A percentile compares a stretch with the other conserved stretches of the same genome.
Evolutionary conservation across 2,888 invertebrate species (phyloP).

Genomic region (Leptinotarsa peninsularis): DNA sequence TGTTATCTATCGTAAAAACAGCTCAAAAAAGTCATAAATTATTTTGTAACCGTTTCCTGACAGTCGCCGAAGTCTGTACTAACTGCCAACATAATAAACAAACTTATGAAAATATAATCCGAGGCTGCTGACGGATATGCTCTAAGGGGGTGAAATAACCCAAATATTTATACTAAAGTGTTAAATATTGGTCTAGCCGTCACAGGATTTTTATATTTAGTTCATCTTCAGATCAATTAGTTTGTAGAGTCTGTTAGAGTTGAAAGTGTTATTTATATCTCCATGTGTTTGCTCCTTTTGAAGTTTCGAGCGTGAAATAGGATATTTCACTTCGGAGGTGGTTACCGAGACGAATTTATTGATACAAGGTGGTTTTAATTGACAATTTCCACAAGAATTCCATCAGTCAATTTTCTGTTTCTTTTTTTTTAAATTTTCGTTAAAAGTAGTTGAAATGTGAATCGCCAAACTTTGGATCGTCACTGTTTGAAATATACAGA

Average conservation of each 20-base stretch:
- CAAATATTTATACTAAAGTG: constrained; percentile 38
- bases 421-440: no score
- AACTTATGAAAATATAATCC: constrained; percentile 33
- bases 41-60: constrained; percentile 17
- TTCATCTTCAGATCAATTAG: constrained; percentile 29
- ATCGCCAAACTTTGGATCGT: no score
- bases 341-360: constrained; percentile 8
- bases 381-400: not conserved
- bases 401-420: no score
- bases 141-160: constrained; percentile 32
- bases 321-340: constrained; percentile 11
- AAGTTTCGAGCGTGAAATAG: constrained; percentile 18
- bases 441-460: no score
- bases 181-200: constrained; percentile 37
- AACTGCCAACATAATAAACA: constrained; percentile 33
- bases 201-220: constrained; percentile 29
- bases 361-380: not conserved
- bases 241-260: constrained; percentile 24
- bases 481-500: no score
- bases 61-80: constrained; percentile 13
- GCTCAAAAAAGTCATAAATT: not conserved
- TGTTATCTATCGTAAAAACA: not conserved
- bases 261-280: constrained; percentile 16
- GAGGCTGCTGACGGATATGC: constrained; percentile 32
- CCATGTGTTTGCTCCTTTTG: constrained; percentile 12